Percentiles rank a stretch among this genome's conserved stretches.
Evolutionary conservation across 2,113 vertebrate genomes (phyloP).

Genomic region (Vidua macroura): DNA sequence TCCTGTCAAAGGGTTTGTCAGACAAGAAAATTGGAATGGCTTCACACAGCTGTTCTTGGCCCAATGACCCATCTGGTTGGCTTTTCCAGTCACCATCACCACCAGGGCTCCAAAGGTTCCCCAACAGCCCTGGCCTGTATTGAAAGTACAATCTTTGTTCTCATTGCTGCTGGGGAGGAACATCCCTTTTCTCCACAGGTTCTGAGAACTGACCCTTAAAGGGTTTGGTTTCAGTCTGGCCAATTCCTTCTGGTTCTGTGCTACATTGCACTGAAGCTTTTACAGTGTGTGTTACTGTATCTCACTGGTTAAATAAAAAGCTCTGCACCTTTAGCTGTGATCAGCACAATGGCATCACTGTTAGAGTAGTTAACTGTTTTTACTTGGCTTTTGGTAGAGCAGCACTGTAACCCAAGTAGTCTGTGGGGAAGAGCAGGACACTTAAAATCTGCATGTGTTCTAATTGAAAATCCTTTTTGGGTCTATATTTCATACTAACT

Average conservation of each 20-base stretch:
- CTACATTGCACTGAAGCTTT: not conserved
- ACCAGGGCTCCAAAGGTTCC: not conserved
- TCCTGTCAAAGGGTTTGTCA: not conserved
- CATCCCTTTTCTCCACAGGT: not conserved
- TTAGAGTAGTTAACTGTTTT: not conserved
- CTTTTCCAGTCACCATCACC: not conserved
- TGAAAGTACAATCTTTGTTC: not conserved
- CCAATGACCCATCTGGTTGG: not conserved
- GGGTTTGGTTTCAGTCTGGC: not conserved
- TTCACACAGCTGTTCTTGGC: not conserved
- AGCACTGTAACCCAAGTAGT: not conserved
- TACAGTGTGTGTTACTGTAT: not conserved
- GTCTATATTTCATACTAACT: not conserved
- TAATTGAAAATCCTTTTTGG: not conserved
- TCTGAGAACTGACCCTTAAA: not conserved
- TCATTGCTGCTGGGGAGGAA: not conserved
- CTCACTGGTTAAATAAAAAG: not conserved
- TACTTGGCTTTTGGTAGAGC: conserved; percentile 1
- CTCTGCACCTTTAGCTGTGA: not conserved
- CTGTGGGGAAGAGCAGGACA: not conserved
- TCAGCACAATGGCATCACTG: not conserved
- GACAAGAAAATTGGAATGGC: not conserved
- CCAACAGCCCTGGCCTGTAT: not conserved
- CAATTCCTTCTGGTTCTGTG: not conserved
- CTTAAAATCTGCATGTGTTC: not conserved